A percentile compares a stretch with the other conserved stretches of the same genome.
phyloP scores from a whole-genome alignment of 2,888 invertebrate genomes.

The Aelia acuminata region DNA sequence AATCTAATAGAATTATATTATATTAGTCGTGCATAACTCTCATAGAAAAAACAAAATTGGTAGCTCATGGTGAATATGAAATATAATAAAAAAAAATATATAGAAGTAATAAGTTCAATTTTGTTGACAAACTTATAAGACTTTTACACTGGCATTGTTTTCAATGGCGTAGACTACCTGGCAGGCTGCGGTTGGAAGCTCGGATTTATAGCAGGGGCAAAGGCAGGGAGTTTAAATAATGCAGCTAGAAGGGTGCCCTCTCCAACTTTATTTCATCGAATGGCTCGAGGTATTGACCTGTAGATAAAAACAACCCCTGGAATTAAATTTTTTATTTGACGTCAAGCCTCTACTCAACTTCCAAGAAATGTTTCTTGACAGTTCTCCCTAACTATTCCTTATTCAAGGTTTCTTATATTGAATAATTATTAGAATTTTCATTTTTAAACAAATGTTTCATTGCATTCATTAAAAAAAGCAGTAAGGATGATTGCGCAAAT shows the following conservation, averaged over 20 bases:
- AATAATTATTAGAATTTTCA: too few species aligned
- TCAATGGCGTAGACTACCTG: background rate
- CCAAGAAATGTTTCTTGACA: background rate
- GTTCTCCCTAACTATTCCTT: background rate
- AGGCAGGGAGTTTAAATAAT: slow-evolving; percentile 4
- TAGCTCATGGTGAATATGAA: too few species aligned
- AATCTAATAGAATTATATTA: too few species aligned
- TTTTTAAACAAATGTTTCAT: too few species aligned
- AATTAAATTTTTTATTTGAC: background rate
- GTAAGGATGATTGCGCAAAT: too few species aligned
- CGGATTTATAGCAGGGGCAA: background rate
- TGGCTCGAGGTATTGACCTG: background rate
- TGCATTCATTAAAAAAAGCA: too few species aligned
- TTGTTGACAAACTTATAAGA: too few species aligned
- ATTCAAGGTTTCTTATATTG: background rate
- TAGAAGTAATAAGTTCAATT: too few species aligned
- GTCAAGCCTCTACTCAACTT: background rate
- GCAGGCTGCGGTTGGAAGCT: background rate
- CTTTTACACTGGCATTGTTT: background rate
- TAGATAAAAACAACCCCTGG: background rate
- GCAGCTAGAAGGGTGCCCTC: background rate
- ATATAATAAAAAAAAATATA: too few species aligned
- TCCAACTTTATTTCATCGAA: slow-evolving; percentile 35
- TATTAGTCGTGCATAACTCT: too few species aligned
- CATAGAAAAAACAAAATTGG: too few species aligned